phyloP scores from a whole-genome alignment of 2,888 invertebrate genomes.

The Pseudococcus viburni region DNA sequence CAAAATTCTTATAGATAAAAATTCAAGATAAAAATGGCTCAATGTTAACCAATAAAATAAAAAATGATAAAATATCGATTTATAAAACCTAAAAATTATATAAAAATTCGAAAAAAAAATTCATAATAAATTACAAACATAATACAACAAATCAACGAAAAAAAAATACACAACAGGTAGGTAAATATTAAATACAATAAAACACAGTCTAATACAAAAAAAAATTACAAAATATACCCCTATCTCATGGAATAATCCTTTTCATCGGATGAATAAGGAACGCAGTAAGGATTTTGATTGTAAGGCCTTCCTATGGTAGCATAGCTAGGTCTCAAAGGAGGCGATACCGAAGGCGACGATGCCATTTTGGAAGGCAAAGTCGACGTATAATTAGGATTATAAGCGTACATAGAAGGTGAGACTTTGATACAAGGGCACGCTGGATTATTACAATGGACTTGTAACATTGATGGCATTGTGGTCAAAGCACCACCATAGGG shows the following conservation, averaged over 20 bases:
- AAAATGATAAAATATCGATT: neutral
- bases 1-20: constrained; percentile 1
- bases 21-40: constrained; percentile 6
- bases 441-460: constrained; percentile 69
- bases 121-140: neutral
- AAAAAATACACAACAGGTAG: constrained; percentile 7
- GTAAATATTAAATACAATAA: constrained; percentile 1
- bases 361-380: constrained; percentile 71
- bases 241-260: constrained; percentile 70
- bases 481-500: constrained; percentile 77
- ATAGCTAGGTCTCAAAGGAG: constrained; percentile 72
- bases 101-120: neutral
- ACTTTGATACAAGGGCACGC: constrained; percentile 70
- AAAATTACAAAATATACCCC: neutral
- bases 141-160: neutral
- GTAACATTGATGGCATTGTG: constrained; percentile 69
- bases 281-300: constrained; percentile 70
- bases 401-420: constrained; percentile 73
- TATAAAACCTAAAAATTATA: neutral
- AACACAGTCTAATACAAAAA: constrained; percentile 43
- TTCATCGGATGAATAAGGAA: constrained; percentile 71
- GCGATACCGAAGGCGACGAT: constrained; percentile 73
- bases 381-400: constrained; percentile 75
- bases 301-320: constrained; percentile 78
- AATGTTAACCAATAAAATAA: neutral